A percentile compares a stretch with the other conserved stretches of the same genome.
Evolutionary conservation across 2,113 vertebrate genomes (phyloP).

Genomic region (Struthidea cinerea): DNA sequence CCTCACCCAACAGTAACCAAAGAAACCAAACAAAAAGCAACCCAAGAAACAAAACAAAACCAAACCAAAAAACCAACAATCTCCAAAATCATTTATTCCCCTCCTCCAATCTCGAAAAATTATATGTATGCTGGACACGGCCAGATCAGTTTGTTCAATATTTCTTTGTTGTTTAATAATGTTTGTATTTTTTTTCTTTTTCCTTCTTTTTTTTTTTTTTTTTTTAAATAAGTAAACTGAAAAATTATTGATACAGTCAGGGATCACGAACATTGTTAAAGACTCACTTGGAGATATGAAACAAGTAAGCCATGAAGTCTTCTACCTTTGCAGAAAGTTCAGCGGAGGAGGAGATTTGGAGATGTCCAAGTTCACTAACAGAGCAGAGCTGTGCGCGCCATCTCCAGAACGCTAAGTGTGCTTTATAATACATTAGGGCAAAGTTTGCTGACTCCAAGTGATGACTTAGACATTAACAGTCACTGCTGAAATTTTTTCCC

Average conservation of each 20-base stretch:
- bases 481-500: slow-evolving; percentile 64
- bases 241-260: slow-evolving; percentile 74
- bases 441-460: slow-evolving; percentile 82
- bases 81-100: slow-evolving; percentile 72
- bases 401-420: slow-evolving; percentile 81
- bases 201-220: not conserved
- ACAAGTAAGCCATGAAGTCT: slow-evolving; percentile 87
- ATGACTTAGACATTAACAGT: slow-evolving; percentile 63
- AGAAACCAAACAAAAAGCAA: slow-evolving; percentile 51
- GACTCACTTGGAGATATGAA: slow-evolving; percentile 92
- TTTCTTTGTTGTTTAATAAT: slow-evolving; percentile 24
- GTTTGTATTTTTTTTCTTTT: slow-evolving; percentile 19
- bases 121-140: slow-evolving; percentile 60
- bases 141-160: slow-evolving; percentile 65
- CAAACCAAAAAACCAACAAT: slow-evolving; percentile 42
- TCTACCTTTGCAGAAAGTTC: slow-evolving; percentile 84
- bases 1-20: slow-evolving; percentile 21
- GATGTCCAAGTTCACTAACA: slow-evolving; percentile 76
- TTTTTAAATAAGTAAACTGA: slow-evolving; percentile 60
- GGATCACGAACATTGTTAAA: slow-evolving; percentile 77
- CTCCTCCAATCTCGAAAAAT: slow-evolving; percentile 75
- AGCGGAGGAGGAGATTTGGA: slow-evolving; percentile 81
- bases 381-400: slow-evolving; percentile 55
- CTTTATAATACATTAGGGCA: slow-evolving; percentile 93
- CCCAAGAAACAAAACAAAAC: slow-evolving; percentile 54